Conservation (phyloP, 2,797 vertebrate genomes). For the Triplophysa yarkandensis region DNA sequence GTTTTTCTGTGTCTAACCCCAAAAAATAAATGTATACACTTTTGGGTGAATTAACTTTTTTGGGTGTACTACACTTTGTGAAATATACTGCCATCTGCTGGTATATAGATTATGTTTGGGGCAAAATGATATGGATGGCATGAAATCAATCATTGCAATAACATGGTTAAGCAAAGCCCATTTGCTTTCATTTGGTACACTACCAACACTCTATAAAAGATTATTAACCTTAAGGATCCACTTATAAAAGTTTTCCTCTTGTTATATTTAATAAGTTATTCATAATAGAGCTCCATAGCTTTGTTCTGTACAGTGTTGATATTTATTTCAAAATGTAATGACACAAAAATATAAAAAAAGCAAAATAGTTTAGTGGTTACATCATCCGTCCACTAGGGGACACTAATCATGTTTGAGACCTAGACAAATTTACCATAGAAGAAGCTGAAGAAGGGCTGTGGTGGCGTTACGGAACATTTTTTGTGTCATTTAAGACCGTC, state of each 20-base stretch:
- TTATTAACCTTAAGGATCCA: neutral
- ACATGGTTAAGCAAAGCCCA: neutral
- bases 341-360: too few relatives aligned
- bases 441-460: neutral
- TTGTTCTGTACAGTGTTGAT: too few relatives aligned
- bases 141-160: neutral
- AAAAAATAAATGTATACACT: too few relatives aligned
- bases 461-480: neutral
- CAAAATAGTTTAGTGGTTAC: too few relatives aligned
- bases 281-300: neutral
- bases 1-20: too few relatives aligned
- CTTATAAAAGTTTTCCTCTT: neutral
- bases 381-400: constrained; percentile 1
- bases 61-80: too few relatives aligned
- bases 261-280: neutral
- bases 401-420: neutral
- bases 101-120: neutral
- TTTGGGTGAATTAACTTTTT: too few relatives aligned
- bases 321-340: too few relatives aligned
- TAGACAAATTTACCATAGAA: constrained; percentile 8
- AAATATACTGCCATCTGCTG: neutral
- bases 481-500: neutral
- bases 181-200: neutral
- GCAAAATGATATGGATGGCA: too few relatives aligned
- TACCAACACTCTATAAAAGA: neutral